A percentile compares a stretch with the other conserved stretches of the same genome.
Conservation (phyloP, 2,888 invertebrate species). For the Cheiracanthium punctorium region DNA sequence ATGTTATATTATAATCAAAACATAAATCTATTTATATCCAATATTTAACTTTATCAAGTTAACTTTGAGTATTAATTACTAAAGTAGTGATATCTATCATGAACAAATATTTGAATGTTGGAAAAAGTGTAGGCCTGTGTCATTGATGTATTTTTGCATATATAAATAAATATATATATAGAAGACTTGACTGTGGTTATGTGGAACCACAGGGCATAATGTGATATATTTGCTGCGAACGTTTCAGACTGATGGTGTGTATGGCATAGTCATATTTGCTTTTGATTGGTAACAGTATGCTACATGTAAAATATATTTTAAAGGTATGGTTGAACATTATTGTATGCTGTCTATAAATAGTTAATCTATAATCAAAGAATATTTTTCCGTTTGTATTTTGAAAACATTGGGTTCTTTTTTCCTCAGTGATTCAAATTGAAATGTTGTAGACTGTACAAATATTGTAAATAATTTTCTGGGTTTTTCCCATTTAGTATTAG, state of each 20-base stretch:
- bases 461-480: neutral
- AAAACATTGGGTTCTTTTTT: neutral
- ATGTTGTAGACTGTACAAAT: neutral
- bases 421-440: neutral
- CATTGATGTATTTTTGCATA: constrained; percentile 10
- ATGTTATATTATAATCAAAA: no score
- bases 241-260: neutral
- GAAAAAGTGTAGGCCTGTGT: constrained; percentile 4
- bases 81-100: no score
- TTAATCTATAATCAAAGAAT: neutral
- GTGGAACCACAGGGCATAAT: neutral
- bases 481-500: no score
- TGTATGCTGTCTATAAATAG: constrained; percentile 8
- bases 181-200: constrained; percentile 4
- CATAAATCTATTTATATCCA: no score
- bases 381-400: neutral
- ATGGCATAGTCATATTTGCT: neutral
- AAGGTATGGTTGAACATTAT: neutral
- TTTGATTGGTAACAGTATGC: constrained; percentile 4
- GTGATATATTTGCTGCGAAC: constrained; percentile 5
- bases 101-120: no score
- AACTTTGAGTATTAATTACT: no score
- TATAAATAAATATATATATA: neutral
- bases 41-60: no score
- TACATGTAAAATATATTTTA: constrained; percentile 9